These are phyloP conservation scores for Tetraodon nigroviridis DNA, from an alignment of 2,113 vertebrate genomes.

Conservation along the genomic window DNA sequence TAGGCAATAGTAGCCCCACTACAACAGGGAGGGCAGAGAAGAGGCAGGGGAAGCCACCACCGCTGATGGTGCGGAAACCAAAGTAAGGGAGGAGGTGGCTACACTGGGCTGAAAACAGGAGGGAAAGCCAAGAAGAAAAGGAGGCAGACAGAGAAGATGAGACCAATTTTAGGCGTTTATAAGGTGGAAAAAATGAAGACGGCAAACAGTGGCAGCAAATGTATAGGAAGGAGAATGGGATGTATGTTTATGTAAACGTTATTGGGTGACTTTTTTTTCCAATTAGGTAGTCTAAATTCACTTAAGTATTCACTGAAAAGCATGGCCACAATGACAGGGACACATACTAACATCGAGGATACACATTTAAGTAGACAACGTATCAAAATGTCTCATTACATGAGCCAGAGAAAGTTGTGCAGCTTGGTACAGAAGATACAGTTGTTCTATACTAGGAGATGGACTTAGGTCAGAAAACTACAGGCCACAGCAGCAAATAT, in stretches of 20 bases:
- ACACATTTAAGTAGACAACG: background rate
- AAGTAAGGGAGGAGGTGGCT: conserved; percentile 34
- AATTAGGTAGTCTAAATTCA: background rate
- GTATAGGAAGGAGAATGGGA: conserved; percentile 6
- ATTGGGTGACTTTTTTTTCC: too few species aligned
- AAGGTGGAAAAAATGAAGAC: conserved; percentile 51
- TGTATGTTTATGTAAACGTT: background rate
- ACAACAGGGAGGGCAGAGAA: conserved; percentile 51
- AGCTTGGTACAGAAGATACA: conserved; percentile 64
- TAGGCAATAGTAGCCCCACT: conserved; percentile 66
- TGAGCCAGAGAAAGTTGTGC: conserved; percentile 56
- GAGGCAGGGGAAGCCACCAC: conserved; percentile 55
- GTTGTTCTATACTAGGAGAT: conserved; percentile 62
- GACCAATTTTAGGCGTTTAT: conserved; percentile 20
- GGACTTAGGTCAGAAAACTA: conserved; percentile 61
- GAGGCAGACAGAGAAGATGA: conserved; percentile 13
- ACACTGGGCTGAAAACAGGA: conserved; percentile 53
- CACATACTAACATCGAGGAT: background rate
- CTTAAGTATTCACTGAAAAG: background rate
- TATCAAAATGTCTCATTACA: conserved; percentile 17
- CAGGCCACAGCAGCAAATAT: conserved; percentile 4
- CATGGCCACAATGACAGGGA: background rate
- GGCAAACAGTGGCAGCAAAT: conserved; percentile 43
- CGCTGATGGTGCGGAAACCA: conserved; percentile 38
- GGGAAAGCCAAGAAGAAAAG: conserved; percentile 17